Conservation (phyloP, 1,140 invertebrate species). For the Carposina sasakii region DNA sequence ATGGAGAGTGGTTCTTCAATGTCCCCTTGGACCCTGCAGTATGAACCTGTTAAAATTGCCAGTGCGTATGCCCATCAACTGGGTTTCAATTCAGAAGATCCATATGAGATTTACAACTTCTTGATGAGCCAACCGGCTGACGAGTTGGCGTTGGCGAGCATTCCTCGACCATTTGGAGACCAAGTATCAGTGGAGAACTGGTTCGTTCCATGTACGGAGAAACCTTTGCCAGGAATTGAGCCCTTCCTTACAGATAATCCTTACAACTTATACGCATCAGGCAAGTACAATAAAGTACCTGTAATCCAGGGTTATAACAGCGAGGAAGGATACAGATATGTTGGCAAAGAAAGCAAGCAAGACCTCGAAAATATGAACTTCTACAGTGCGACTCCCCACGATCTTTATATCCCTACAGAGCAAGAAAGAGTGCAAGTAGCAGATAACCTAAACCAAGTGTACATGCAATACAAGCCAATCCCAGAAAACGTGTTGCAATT, state of each 20-base stretch:
- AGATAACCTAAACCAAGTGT: constrained; percentile 34
- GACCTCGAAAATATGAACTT: constrained; percentile 36
- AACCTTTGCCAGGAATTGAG: constrained; percentile 43
- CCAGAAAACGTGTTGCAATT: constrained; percentile 51
- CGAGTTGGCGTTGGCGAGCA: constrained; percentile 29
- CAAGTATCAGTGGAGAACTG: constrained; percentile 44
- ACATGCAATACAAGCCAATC: constrained; percentile 42
- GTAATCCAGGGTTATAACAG: constrained; percentile 61
- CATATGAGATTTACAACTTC: constrained; percentile 1
- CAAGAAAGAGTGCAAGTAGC: constrained; percentile 35
- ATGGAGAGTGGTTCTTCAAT: too few species aligned
- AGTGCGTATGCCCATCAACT: constrained; percentile 30
- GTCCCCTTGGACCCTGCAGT: constrained; percentile 66
- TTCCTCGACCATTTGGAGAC: constrained; percentile 29
- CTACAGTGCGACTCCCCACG: constrained; percentile 31
- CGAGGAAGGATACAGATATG: constrained; percentile 61
- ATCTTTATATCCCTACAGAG: constrained; percentile 46
- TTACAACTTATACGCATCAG: constrained; percentile 41
- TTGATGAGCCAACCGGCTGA: not conserved
- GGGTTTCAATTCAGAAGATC: constrained; percentile 1
- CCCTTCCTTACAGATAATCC: constrained; percentile 48
- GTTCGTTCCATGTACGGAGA: constrained; percentile 60
- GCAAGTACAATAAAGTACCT: constrained; percentile 60
- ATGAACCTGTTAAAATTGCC: constrained; percentile 23
- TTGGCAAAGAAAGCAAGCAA: constrained; percentile 42